Conservation (phyloP, 2,113 vertebrate species). For the Vireo altiloquus region DNA sequence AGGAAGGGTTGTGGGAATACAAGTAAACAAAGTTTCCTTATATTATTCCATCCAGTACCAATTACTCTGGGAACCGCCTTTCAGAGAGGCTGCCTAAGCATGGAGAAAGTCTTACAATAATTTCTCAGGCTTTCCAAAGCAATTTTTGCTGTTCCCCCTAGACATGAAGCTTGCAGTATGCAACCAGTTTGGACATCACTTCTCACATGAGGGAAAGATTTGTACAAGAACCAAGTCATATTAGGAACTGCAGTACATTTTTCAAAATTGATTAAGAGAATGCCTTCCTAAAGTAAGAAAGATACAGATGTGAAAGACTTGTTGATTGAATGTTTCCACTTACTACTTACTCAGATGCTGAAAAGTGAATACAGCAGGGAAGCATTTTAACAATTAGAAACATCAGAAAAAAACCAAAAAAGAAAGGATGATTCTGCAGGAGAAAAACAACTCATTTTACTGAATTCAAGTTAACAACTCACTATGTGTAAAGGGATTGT, state of each 20-base stretch:
- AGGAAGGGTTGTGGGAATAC: background rate
- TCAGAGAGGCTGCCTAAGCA: background rate
- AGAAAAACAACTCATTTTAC: background rate
- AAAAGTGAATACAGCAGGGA: background rate
- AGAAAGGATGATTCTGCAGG: background rate
- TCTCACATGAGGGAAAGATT: background rate
- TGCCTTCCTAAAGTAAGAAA: background rate
- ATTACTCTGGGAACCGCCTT: background rate
- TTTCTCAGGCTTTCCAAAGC: background rate
- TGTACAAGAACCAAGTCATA: background rate
- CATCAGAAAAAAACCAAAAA: background rate
- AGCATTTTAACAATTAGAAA: background rate
- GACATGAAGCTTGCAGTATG: background rate
- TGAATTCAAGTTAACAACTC: background rate
- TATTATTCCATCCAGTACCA: background rate
- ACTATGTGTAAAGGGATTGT: background rate
- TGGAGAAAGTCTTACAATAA: no score
- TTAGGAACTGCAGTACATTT: background rate
- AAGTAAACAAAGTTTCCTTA: background rate
- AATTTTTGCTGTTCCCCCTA: background rate
- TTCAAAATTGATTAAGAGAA: background rate
- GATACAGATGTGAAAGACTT: background rate
- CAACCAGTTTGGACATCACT: background rate
- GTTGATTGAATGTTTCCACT: background rate
- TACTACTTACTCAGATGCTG: background rate